Evolutionary conservation across 2,797 vertebrate species (phyloP).

Genomic region (Parauchenoglanis punctatus): DNA sequence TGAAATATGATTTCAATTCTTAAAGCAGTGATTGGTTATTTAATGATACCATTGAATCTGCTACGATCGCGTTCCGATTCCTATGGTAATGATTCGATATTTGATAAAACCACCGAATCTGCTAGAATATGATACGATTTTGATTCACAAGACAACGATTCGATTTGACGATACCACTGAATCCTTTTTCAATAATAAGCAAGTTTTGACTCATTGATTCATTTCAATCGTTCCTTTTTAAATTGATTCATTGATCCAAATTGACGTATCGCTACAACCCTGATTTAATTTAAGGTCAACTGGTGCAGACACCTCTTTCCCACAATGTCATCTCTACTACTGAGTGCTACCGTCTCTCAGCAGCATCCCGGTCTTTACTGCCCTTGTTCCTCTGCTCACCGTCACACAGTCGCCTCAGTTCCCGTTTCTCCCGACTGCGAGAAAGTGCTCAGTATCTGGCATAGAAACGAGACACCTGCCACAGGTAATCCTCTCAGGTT

Average conservation of each 20-base stretch:
- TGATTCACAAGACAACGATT: no score
- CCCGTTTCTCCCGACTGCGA: conserved; percentile 63
- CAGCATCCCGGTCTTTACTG: no score
- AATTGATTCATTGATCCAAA: neutral
- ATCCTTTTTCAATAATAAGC: neutral
- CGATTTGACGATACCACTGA: no score
- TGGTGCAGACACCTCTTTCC: neutral
- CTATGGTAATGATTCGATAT: no score
- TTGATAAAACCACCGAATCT: no score
- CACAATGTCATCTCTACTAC: no score
- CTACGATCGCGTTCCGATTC: no score
- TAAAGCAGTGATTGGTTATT: no score
- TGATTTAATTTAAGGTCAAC: neutral
- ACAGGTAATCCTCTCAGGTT: conserved; percentile 73
- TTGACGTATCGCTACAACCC: neutral
- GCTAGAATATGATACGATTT: no score
- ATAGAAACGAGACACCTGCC: conserved; percentile 65
- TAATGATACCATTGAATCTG: no score
- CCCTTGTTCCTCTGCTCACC: neutral
- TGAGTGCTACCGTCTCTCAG: neutral
- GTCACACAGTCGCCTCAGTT: conserved; percentile 43
- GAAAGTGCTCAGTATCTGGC: conserved; percentile 70
- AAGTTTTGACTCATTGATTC: neutral
- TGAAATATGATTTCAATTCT: no score
- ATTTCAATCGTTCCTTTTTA: neutral